Conservation (phyloP, 2,888 invertebrate species). For the Pachydiplax longipennis region DNA sequence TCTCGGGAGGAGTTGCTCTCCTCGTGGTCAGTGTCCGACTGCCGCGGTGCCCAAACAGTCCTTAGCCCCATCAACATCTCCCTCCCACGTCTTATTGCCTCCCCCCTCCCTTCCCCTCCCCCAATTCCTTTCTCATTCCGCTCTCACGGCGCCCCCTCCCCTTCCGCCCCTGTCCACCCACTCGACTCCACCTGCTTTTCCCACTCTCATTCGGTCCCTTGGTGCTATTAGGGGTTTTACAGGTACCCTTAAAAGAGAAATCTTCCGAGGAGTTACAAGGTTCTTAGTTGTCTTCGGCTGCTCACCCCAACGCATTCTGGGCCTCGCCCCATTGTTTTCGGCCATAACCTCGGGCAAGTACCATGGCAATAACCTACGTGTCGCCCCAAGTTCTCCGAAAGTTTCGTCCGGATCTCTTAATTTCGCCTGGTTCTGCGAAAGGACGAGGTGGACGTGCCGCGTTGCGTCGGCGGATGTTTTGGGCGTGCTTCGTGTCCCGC, state of each 20-base stretch:
- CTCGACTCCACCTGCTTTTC: background rate
- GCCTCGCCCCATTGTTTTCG: slow-evolving; percentile 2
- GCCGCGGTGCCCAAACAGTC: slow-evolving; percentile 26
- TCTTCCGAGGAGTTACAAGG: background rate
- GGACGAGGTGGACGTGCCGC: background rate
- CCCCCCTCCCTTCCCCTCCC: background rate
- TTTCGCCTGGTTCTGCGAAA: background rate
- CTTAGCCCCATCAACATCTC: background rate
- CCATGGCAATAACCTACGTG: slow-evolving; percentile 30
- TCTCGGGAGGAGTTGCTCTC: background rate
- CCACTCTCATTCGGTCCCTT: background rate
- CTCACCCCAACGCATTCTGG: background rate
- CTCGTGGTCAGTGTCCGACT: slow-evolving; percentile 38
- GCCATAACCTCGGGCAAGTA: slow-evolving; percentile 39
- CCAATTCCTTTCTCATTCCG: background rate
- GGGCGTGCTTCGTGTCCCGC: background rate
- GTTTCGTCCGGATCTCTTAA: background rate
- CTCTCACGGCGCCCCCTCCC: background rate
- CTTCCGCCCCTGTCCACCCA: background rate
- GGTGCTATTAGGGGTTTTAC: background rate
- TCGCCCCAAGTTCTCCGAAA: slow-evolving; percentile 2
- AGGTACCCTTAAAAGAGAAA: background rate
- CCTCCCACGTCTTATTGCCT: background rate
- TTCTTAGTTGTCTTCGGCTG: background rate
- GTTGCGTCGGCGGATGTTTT: background rate